Conservation (phyloP, 35 echinoderm and acorn worm genomes). For the Acanthaster planci region DNA sequence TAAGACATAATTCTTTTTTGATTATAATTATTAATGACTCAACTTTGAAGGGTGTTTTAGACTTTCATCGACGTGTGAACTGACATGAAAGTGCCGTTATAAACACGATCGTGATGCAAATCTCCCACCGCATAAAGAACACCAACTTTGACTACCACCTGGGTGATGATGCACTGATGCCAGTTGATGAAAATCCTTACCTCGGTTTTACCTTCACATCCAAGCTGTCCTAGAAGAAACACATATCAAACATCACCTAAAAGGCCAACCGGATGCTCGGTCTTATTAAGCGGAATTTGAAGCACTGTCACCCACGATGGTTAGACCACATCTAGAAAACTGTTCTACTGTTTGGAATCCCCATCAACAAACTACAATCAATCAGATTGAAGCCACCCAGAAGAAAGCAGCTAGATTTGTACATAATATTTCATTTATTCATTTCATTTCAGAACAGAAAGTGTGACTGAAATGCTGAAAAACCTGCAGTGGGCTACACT, state of each 20-base stretch:
- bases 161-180: background rate
- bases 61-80: too few species aligned
- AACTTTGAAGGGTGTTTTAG: too few species aligned
- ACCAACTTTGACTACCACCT: background rate
- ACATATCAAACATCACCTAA: slow-evolving; percentile 27
- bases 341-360: too few species aligned
- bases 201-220: slow-evolving; percentile 25
- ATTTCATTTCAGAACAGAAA: slow-evolving; percentile 22
- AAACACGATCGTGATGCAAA: slow-evolving; percentile 25
- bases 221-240: slow-evolving; percentile 24
- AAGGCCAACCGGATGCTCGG: too few species aligned
- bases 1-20: too few species aligned
- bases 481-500: too few species aligned
- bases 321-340: slow-evolving; percentile 41
- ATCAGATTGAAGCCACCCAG: too few species aligned
- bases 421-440: background rate
- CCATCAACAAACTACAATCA: too few species aligned
- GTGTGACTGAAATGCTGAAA: slow-evolving; percentile 16
- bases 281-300: slow-evolving; percentile 31
- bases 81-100: too few species aligned
- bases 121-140: slow-evolving; percentile 13
- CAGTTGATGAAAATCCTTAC: slow-evolving; percentile 5
- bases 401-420: too few species aligned
- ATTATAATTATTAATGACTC: too few species aligned
- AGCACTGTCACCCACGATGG: slow-evolving; percentile 1